Conservation (phyloP, 1,140 invertebrate species). For the Medauroidea extradentata region DNA sequence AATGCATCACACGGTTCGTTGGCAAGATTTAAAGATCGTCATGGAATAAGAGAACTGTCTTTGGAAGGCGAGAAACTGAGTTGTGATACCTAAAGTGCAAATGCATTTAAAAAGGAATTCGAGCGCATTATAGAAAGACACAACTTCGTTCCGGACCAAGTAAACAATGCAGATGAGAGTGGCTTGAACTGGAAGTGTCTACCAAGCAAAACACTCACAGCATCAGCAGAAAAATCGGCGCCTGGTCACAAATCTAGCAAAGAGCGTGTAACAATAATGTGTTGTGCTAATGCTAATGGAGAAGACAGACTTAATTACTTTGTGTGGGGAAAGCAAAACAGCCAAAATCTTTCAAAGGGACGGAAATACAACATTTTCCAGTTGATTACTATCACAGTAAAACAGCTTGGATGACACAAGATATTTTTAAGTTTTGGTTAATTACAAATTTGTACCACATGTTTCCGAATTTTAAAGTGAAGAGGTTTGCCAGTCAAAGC, state of each 20-base stretch:
- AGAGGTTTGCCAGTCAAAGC: background rate
- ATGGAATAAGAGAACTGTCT: constrained; percentile 17
- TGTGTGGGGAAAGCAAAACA: constrained; percentile 15
- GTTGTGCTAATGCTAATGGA: constrained; percentile 10
- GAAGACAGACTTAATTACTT: constrained; percentile 12
- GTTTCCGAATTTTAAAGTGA: no score
- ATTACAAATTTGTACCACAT: no score
- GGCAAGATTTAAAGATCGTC: constrained; percentile 17
- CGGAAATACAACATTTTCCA: constrained; percentile 1
- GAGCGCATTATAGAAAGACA: no score
- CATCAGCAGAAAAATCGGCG: background rate
- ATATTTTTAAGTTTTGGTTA: no score
- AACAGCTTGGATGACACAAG: constrained; percentile 1
- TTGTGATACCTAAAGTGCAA: no score
- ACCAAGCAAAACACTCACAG: constrained; percentile 3
- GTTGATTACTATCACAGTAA: constrained; percentile 9
- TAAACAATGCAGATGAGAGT: constrained; percentile 7
- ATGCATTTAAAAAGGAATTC: no score
- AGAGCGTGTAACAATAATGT: constrained; percentile 13
- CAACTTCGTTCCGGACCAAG: no score
- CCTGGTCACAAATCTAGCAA: constrained; percentile 14
- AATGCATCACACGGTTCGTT: constrained; percentile 2
- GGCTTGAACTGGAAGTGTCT: constrained; percentile 5
- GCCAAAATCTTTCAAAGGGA: constrained; percentile 15
- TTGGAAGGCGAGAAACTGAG: constrained; percentile 18